Evolutionary conservation across 2,113 vertebrate species (phyloP).

Genomic region (Hirundichthys speculiger): DNA sequence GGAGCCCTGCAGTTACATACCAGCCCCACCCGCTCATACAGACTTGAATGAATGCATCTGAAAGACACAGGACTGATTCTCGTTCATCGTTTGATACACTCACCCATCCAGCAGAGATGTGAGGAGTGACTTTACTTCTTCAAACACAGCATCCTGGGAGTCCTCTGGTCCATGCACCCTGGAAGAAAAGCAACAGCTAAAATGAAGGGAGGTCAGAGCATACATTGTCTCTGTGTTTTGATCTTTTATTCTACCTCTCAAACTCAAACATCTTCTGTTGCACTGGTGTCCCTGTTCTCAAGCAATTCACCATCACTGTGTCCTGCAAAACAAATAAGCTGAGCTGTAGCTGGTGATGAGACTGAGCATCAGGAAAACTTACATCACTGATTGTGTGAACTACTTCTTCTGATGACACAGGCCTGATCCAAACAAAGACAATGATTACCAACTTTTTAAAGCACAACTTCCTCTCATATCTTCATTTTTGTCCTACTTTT

Average conservation of each 20-base stretch:
- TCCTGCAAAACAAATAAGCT: conserved; percentile 61
- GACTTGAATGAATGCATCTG: background rate
- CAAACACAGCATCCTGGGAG: conserved; percentile 82
- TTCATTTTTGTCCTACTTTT: background rate
- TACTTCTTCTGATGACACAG: conserved; percentile 68
- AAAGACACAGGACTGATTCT: too few relatives aligned
- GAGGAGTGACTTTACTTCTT: conserved; percentile 84
- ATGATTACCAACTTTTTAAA: too few relatives aligned
- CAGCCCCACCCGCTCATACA: too few relatives aligned
- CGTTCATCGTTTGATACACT: conserved; percentile 40
- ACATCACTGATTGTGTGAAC: conserved; percentile 75
- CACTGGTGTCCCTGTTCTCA: conserved; percentile 54
- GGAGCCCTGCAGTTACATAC: background rate
- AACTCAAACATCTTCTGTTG: conserved; percentile 79
- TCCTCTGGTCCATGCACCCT: conserved; percentile 84
- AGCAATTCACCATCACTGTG: conserved; percentile 71
- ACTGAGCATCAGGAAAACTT: conserved; percentile 29
- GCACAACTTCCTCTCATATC: background rate
- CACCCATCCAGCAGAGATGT: conserved; percentile 87
- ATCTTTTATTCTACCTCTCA: conserved; percentile 70
- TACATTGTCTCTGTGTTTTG: background rate
- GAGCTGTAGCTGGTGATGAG: background rate
- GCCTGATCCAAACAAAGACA: conserved; percentile 46
- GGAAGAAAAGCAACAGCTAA: conserved; percentile 5
- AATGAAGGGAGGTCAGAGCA: too few relatives aligned